Evolutionary conservation across 2,113 vertebrate species (phyloP).

Genomic region (Coregonus clupeaformis): DNA sequence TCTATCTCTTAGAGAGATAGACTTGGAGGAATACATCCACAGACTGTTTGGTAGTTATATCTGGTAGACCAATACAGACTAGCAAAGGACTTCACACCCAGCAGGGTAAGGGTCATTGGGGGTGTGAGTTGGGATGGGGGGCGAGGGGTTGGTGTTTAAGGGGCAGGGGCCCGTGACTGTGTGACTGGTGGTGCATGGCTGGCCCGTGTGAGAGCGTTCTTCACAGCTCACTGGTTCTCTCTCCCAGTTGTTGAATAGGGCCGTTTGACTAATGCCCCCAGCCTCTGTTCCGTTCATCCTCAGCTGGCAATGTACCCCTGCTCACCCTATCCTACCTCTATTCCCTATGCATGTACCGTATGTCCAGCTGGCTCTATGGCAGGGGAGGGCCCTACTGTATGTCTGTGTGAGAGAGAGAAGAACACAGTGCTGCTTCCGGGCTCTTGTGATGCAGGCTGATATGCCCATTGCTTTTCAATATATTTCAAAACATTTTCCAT

Average conservation of each 20-base stretch:
- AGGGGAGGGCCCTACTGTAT: neutral
- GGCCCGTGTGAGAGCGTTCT: constrained; percentile 11
- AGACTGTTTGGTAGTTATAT: too few species aligned
- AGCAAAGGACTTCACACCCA: too few species aligned
- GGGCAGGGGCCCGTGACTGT: neutral
- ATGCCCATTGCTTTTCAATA: too few species aligned
- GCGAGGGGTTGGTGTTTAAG: neutral
- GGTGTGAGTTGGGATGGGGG: neutral
- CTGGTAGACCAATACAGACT: too few species aligned
- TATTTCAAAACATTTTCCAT: neutral
- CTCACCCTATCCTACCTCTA: neutral
- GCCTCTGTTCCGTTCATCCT: neutral
- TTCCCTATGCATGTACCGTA: too few species aligned
- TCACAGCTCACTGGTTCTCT: constrained; percentile 30
- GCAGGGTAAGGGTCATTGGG: neutral
- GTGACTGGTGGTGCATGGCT: neutral
- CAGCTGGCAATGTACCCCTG: constrained; percentile 7
- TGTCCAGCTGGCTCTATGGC: constrained; percentile 10
- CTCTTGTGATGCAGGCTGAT: too few species aligned
- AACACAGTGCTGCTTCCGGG: too few species aligned
- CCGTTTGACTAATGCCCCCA: constrained; percentile 29
- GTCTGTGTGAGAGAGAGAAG: constrained; percentile 43
- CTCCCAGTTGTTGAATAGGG: constrained; percentile 24
- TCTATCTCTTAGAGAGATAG: too few species aligned
- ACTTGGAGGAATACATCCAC: too few species aligned